Evolutionary conservation across 2,113 vertebrate genomes (phyloP), one percentile per base, ranked within the genome.

Genomic region (Psettodes erumei): DNA sequence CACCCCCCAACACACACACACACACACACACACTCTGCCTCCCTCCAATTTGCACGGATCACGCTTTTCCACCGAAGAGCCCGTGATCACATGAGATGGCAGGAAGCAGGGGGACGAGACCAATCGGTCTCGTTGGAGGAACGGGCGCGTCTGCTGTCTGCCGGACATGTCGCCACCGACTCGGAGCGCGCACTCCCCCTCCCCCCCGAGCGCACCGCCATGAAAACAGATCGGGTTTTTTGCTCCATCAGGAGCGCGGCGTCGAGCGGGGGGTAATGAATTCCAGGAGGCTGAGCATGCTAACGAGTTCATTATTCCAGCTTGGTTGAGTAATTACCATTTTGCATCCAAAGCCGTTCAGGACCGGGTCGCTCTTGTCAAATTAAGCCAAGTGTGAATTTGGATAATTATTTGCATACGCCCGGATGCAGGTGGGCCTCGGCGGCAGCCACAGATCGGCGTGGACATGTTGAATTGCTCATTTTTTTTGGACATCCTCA

Each of bases 241-340:
- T 77, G 83, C 83, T 85, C 79, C 59, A 64, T 77, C 84, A 77
- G 84, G 62, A 76, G 74, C 27, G 69, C 33, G 2, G 50, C 32
- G 38, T 64, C 16, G 37, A 60, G 87, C 51, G 25, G 51, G 25
- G 51, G 37, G 61, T 86, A 87, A 93, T 91, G 85, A 87, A 92
- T 90, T 90, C 84, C 90, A 90, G 86, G 87, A 91, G 90, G 89
- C 85, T 89, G 89, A 88, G 90, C 88, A 86, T 89, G 86, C 83
- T 92, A 93, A 91, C 85, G 28, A 87, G 88, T 92, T 92, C 83
- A 92, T 93, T 92, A 91, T 91, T 89, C 75, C 89, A 64, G 83
- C 82, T 67, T 48, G 67, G 74, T 91, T 88, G 81, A 87, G 71
- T 92, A 92, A 94, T 93, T 92, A 91, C 84, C 90, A 86, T 92